A percentile compares a stretch with the other conserved stretches of the same genome.
Evolutionary conservation across 2,797 vertebrate genomes (phyloP).

Genomic region (Phrynocephalus guinanensis): DNA sequence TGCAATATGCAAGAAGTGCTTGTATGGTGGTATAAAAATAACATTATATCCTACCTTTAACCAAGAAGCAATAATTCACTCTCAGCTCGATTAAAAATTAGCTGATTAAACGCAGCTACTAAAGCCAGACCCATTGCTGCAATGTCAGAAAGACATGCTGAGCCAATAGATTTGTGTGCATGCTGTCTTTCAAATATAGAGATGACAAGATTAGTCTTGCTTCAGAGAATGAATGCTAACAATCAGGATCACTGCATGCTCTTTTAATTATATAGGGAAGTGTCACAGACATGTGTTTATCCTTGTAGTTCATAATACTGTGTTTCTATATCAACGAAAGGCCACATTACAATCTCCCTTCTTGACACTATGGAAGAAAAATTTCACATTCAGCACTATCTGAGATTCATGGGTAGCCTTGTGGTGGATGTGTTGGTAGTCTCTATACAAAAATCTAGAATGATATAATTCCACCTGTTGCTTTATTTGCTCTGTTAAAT

Average conservation of each 20-base stretch:
- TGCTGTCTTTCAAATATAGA: fast-evolving
- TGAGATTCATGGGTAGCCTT: no score
- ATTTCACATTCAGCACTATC: neutral
- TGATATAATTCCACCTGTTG: neutral
- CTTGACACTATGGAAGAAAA: neutral
- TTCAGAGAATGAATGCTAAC: neutral
- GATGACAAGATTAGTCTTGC: fast-evolving
- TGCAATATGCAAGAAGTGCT: slow-evolving; percentile 7
- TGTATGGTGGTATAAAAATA: neutral
- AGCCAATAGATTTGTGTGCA: neutral
- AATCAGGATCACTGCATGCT: neutral
- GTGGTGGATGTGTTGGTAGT: neutral
- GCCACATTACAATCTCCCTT: neutral
- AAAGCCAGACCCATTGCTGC: neutral
- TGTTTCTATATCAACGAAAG: neutral
- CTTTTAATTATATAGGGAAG: neutral
- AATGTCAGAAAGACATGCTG: neutral
- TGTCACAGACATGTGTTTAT: neutral
- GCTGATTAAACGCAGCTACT: neutral
- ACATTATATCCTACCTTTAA: neutral
- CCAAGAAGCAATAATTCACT: neutral
- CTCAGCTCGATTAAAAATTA: neutral
- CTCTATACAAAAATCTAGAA: neutral
- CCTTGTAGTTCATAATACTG: neutral
- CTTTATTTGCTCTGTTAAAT: neutral